phyloP scores from a whole-genome alignment of 1,140 invertebrate species.

The Teleopsis dalmanni region DNA sequence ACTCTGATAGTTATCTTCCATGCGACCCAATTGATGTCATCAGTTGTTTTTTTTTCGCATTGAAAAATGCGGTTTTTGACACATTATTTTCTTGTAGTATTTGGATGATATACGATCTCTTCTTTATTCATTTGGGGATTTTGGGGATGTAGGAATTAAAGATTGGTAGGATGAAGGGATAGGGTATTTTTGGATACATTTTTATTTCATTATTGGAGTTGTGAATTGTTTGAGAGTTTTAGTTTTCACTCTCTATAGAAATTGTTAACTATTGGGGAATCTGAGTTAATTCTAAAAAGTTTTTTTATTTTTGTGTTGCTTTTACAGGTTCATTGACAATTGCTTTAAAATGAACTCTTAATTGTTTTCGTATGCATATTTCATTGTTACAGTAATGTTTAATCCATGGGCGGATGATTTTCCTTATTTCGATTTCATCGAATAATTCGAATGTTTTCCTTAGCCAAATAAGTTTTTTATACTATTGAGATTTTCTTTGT shows the following conservation, averaged over 20 bases:
- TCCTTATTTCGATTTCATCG: not conserved
- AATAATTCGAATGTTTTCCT: not conserved
- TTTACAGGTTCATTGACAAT: not conserved
- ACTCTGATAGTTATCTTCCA: not conserved
- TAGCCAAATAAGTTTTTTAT: too few species aligned
- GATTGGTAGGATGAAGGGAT: not conserved
- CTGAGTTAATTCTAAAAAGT: not conserved
- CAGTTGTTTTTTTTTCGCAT: not conserved
- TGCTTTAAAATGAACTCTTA: too few species aligned
- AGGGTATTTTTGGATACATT: too few species aligned
- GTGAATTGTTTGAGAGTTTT: too few species aligned
- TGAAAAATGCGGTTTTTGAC: constrained; percentile 5
- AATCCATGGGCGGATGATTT: constrained; percentile 6
- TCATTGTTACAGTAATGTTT: not conserved
- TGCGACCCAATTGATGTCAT: not conserved
- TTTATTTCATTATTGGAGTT: too few species aligned
- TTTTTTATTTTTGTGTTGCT: not conserved
- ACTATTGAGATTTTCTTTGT: not conserved
- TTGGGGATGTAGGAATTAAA: not conserved
- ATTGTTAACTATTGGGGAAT: not conserved
- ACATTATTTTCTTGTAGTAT: not conserved
- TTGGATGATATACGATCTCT: not conserved
- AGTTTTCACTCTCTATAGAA: too few species aligned
- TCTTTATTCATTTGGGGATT: constrained; percentile 9
- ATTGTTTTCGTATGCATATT: not conserved